phyloP scores from a whole-genome alignment of 2,113 vertebrate genomes.

The Sula dactylatra region DNA sequence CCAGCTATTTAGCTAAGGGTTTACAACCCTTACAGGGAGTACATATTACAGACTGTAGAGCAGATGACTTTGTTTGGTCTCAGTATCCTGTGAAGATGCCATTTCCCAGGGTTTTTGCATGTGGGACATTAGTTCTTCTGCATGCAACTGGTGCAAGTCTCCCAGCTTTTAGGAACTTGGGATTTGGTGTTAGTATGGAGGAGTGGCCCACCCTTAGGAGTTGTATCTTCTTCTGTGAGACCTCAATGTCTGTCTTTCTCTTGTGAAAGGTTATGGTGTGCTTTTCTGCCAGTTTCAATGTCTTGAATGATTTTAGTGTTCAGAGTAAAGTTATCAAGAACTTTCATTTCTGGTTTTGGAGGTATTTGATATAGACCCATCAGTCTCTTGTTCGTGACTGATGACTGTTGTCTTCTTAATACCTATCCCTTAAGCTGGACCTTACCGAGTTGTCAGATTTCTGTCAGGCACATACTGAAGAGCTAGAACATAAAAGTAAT shows the following conservation, averaged over 20 bases:
- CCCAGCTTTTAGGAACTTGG: neutral
- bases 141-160: neutral
- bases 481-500: neutral
- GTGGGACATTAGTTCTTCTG: neutral
- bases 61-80: neutral
- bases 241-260: neutral
- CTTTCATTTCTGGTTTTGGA: neutral
- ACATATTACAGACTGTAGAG: neutral
- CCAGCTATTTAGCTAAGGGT: neutral
- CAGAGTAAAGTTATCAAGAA: neutral
- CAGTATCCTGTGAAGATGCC: neutral
- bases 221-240: neutral
- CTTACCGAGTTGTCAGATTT: neutral
- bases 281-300: neutral
- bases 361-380: neutral
- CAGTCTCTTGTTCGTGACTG: neutral
- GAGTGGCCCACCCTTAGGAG: neutral
- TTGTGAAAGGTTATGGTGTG: neutral
- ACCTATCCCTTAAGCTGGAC: neutral
- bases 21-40: neutral
- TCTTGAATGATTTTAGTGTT: neutral
- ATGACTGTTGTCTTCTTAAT: neutral
- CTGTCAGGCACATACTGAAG: neutral
- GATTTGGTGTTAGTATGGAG: neutral
- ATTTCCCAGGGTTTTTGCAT: neutral